These are phyloP conservation scores for Sinohyriopsis cumingii DNA, from an alignment of 2,888 invertebrate genomes.

Conservation along the genomic window DNA sequence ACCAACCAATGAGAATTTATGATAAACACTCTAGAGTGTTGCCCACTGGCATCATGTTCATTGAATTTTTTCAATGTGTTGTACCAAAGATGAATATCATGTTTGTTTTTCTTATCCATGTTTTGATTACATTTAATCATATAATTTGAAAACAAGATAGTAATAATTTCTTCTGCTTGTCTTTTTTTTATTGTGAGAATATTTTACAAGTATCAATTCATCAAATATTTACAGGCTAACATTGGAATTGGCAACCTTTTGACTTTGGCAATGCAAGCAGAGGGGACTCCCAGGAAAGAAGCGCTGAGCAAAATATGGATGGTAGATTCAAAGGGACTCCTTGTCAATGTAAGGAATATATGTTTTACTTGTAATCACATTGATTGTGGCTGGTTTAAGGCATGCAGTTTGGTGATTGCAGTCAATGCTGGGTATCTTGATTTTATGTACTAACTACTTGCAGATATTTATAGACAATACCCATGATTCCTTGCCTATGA, in stretches of 20 bases:
- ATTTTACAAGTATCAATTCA: no score
- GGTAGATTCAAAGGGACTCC: conserved; percentile 95
- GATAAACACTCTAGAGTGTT: no score
- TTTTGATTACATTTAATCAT: not conserved
- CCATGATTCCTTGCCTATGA: no score
- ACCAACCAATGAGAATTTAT: no score
- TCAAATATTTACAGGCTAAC: conserved; percentile 79
- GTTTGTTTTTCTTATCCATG: not conserved
- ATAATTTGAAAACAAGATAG: no score
- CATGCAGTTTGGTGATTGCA: not conserved
- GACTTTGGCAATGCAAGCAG: conserved; percentile 88
- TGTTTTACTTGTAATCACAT: not conserved
- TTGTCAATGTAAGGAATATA: conserved; percentile 79
- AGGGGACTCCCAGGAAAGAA: conserved; percentile 81
- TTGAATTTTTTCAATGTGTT: no score
- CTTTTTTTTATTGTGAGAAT: no score
- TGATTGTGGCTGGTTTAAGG: not conserved
- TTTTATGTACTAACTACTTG: no score
- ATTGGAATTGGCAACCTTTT: conserved; percentile 94
- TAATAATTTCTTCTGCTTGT: no score
- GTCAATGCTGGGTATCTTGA: not conserved
- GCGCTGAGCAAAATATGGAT: conserved; percentile 91
- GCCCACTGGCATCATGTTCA: no score
- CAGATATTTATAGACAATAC: no score
- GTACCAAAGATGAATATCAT: not conserved